Evolutionary conservation across 1,140 invertebrate species (phyloP).

Genomic region (Scaptomyza hsui): DNA sequence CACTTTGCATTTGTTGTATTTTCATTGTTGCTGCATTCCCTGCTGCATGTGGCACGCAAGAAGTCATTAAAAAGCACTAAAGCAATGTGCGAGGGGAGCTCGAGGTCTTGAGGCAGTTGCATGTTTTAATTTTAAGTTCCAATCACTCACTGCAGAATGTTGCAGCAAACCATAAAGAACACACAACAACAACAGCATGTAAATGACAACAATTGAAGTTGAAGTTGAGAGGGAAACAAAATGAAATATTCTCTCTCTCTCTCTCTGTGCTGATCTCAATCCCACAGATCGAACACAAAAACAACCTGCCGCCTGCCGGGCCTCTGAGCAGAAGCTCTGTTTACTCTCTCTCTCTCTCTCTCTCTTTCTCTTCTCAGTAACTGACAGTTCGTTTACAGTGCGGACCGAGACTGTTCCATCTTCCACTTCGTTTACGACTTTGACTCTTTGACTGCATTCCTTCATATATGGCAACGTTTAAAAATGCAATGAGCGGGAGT

Average conservation of each 20-base stretch:
- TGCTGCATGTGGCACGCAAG: constrained; percentile 77
- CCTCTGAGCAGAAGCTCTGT: neutral
- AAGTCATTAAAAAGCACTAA: constrained; percentile 70
- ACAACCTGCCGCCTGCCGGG: constrained; percentile 38
- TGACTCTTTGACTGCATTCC: constrained; percentile 60
- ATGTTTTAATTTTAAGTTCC: constrained; percentile 30
- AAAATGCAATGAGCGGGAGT: constrained; percentile 57
- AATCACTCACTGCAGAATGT: constrained; percentile 29
- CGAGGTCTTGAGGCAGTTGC: constrained; percentile 22
- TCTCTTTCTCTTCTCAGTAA: neutral
- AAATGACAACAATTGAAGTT: constrained; percentile 59
- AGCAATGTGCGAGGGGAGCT: constrained; percentile 41
- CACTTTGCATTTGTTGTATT: constrained; percentile 26
- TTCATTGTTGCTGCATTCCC: constrained; percentile 38
- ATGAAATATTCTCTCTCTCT: constrained; percentile 30
- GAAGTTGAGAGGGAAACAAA: constrained; percentile 24
- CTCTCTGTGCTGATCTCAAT: neutral
- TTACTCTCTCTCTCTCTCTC: neutral
- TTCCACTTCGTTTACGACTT: constrained; percentile 60
- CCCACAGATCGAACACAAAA: constrained; percentile 13
- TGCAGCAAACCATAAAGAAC: constrained; percentile 63
- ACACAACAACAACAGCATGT: constrained; percentile 7
- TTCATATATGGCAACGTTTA: constrained; percentile 74
- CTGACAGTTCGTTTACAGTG: constrained; percentile 61
- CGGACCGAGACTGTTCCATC: constrained; percentile 6